A percentile compares a stretch with the other conserved stretches of the same genome.
Conservation (phyloP, 2,797 vertebrate species). For the Scleropages formosus region DNA sequence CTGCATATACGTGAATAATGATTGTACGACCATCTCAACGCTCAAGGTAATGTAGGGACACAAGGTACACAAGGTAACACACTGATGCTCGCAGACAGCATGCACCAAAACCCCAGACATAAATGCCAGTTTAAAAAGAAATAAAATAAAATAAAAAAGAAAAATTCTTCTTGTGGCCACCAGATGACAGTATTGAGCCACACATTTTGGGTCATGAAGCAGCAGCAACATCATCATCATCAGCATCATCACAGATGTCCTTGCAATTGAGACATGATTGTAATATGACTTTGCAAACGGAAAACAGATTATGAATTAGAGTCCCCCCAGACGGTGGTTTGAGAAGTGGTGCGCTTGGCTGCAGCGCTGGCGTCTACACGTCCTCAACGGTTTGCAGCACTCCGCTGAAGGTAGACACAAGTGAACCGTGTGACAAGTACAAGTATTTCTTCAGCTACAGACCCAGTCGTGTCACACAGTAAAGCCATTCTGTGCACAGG, state of each 20-base stretch:
- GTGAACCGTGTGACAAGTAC: neutral
- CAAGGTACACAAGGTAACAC: no score
- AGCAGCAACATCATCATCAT: neutral
- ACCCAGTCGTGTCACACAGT: neutral
- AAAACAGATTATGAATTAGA: no score
- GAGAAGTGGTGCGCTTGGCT: no score
- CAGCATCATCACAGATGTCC: no score
- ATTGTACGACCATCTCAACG: no score
- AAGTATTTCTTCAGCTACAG: neutral
- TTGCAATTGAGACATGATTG: no score
- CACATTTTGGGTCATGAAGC: neutral
- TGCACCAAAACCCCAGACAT: neutral
- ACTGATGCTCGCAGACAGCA: neutral
- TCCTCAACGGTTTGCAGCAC: slow-evolving; percentile 3
- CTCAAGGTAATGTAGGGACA: no score
- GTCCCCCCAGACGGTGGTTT: no score
- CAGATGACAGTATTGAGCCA: slow-evolving; percentile 51
- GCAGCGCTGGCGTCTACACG: slow-evolving; percentile 19
- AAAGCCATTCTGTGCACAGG: neutral
- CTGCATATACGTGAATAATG: slow-evolving; percentile 23
- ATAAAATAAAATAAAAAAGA: neutral
- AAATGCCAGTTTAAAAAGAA: neutral
- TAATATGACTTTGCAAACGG: no score
- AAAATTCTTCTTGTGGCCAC: slow-evolving; percentile 42
- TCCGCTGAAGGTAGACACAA: slow-evolving; percentile 17